Evolutionary conservation across 2,888 invertebrate genomes (phyloP).

Genomic region (Sphinx pinastri): DNA sequence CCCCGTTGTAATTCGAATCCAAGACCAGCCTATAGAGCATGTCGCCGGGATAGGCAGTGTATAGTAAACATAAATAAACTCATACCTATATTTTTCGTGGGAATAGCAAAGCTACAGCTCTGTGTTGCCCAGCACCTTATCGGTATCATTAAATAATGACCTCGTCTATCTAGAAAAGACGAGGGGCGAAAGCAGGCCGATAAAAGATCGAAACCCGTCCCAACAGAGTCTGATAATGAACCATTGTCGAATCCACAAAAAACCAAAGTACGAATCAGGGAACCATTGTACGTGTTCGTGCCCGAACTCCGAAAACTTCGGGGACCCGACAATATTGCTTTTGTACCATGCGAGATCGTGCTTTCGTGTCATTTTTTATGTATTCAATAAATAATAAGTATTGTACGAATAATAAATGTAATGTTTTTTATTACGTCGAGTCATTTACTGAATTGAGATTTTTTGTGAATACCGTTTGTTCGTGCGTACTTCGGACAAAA

Average conservation of each 20-base stretch:
- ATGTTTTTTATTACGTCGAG: slow-evolving; percentile 7
- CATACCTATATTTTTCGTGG: too few relatives aligned
- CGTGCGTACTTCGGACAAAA: slow-evolving; percentile 10
- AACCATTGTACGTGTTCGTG: slow-evolving; percentile 15
- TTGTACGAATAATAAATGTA: slow-evolving; percentile 20
- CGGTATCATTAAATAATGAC: too few relatives aligned
- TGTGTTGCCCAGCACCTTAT: too few relatives aligned
- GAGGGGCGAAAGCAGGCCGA: slow-evolving; percentile 6
- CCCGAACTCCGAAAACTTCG: slow-evolving; percentile 18
- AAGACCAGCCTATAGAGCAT: too few relatives aligned
- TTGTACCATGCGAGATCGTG: slow-evolving; percentile 23
- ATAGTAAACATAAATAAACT: too few relatives aligned
- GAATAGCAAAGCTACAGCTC: too few relatives aligned
- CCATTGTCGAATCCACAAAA: slow-evolving; percentile 21
- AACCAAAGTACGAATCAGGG: slow-evolving; percentile 16
- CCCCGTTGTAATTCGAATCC: too few relatives aligned
- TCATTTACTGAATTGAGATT: slow-evolving; percentile 15
- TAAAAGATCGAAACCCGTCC: slow-evolving; percentile 13
- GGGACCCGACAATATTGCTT: slow-evolving; percentile 17
- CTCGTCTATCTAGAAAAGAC: background rate
- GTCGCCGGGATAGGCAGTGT: too few relatives aligned
- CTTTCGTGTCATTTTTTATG: slow-evolving; percentile 24
- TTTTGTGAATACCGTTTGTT: slow-evolving; percentile 9
- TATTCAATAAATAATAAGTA: slow-evolving; percentile 20
- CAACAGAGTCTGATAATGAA: slow-evolving; percentile 15